These are phyloP conservation scores for Coelopa pilipes DNA, from an alignment of 2,888 invertebrate species.

Conservation along the genomic window DNA sequence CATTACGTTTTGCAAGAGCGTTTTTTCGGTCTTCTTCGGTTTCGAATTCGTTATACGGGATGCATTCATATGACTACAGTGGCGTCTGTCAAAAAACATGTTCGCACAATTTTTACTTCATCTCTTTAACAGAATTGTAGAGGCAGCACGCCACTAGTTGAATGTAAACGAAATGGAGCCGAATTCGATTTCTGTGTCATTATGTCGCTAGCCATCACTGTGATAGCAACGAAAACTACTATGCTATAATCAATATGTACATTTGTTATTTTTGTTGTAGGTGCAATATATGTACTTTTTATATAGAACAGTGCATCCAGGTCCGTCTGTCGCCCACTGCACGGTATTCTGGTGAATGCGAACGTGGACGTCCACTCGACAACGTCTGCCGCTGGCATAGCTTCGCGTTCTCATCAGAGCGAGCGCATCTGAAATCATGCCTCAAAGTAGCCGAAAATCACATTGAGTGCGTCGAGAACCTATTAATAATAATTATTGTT, in stretches of 20 bases:
- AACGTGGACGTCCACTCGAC: no score
- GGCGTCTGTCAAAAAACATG: background rate
- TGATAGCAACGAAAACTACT: conserved; percentile 27
- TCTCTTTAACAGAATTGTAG: background rate
- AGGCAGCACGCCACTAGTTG: background rate
- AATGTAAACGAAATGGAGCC: no score
- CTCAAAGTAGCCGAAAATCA: background rate
- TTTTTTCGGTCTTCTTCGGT: conserved; percentile 1
- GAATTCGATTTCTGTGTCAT: no score
- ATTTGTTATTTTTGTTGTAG: conserved; percentile 30
- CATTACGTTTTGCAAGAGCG: no score
- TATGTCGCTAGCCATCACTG: conserved; percentile 18
- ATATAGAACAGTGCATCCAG: conserved; percentile 10
- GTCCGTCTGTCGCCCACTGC: conserved; percentile 5
- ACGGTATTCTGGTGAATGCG: no score
- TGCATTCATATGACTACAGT: conserved; percentile 37
- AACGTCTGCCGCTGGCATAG: no score
- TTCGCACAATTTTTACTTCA: background rate
- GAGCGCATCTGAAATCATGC: background rate
- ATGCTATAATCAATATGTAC: conserved; percentile 34
- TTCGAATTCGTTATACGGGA: conserved; percentile 10
- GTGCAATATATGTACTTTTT: conserved; percentile 28
- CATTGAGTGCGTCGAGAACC: background rate
- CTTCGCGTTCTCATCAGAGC: no score
- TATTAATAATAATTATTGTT: conserved; percentile 12